Conservation (phyloP, 2,797 vertebrate genomes). For the Chaunax sp. region DNA sequence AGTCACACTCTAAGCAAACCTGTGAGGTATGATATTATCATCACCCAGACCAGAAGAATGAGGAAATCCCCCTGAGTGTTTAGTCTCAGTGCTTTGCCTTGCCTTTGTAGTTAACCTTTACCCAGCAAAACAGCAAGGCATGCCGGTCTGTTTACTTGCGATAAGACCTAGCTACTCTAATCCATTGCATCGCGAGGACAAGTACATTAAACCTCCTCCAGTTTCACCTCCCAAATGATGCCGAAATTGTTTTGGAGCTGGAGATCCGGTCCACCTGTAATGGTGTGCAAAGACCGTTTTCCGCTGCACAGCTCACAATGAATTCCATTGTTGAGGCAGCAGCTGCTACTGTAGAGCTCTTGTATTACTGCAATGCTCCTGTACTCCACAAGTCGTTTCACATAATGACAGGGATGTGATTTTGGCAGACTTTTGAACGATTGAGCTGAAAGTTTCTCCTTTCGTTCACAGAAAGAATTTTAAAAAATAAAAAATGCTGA, state of each 20-base stretch:
- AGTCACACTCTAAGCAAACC: slow-evolving; percentile 47
- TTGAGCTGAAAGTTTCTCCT: slow-evolving; percentile 16
- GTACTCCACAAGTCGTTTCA: slow-evolving; percentile 10
- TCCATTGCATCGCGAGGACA: slow-evolving; percentile 42
- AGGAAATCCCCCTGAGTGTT: slow-evolving; percentile 74
- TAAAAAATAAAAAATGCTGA: slow-evolving; percentile 9
- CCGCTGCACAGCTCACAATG: slow-evolving; percentile 30
- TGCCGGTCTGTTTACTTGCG: slow-evolving; percentile 67
- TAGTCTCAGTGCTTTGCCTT: slow-evolving; percentile 68
- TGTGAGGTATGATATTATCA: slow-evolving; percentile 63
- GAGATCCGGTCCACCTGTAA: slow-evolving; percentile 23
- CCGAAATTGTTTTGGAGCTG: slow-evolving; percentile 38
- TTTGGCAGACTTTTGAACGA: slow-evolving; percentile 3
- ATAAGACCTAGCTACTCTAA: slow-evolving; percentile 70
- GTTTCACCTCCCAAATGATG: slow-evolving; percentile 48
- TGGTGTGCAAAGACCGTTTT: slow-evolving; percentile 20
- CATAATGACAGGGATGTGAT: slow-evolving; percentile 6
- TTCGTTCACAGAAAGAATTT: slow-evolving; percentile 9
- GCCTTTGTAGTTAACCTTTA: slow-evolving; percentile 81
- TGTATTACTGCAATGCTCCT: background rate
- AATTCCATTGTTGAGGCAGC: slow-evolving; percentile 33
- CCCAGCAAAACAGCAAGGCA: slow-evolving; percentile 60
- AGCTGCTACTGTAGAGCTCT: slow-evolving; percentile 1
- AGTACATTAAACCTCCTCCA: slow-evolving; percentile 41
- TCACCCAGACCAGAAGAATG: slow-evolving; percentile 67